Base-by-base conservation (phyloP, 2,888 invertebrate genomes). In the Megaustenia siamemsis region DNA sequence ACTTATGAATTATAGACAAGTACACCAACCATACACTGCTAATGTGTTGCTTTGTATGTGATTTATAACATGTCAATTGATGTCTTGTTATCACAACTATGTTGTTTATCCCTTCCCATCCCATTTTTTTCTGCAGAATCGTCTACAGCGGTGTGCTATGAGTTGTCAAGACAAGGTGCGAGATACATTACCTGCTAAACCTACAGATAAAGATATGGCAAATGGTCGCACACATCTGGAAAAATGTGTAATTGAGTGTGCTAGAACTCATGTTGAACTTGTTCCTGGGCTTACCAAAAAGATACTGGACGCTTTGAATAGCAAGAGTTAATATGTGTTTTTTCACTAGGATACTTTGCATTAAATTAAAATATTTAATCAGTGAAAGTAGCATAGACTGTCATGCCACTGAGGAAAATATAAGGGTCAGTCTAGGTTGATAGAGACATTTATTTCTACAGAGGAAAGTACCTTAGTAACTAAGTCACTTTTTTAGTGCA, bases 81-180 rank as follows among this genome's bases (percentile, higher is more conserved):
- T 60, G 28, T 60, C n/a, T 1, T 60, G 5, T n/a, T 28, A 60
- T 28, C 5, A 28, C 60, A 28, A 4, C 5, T n/a, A n/a, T n/a
- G n/a, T n/a, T n/a, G n/a, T n/a, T n/a, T n/a, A n/a, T n/a, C n/a
- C n/a, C n/a, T n/a, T n/a, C n/a, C n/a, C n/a, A n/a, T n/a, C n/a
- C n/a, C n/a, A n/a, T n/a, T n/a, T n/a, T n/a, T 38, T 38, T 56
- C 87, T 96, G 86, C 96, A 98, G 95, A 96, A 96, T 91, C 95
- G 98, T 87, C 94, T 98, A 66, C 97, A 98, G 93, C 95, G 98
- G 68, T 98, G 98, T 94, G 96, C 98, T 0, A 96, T 97, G 96
- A 97, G 97, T 90, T 98, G 98, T 92, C 97, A 98, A 90, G 98
- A 98, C 93, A 95, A 96, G 78, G 96, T 97, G 0, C 95, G 96